These are phyloP conservation scores for Cybosia mesomella DNA, from an alignment of 2,888 invertebrate species.

Conservation along the genomic window DNA sequence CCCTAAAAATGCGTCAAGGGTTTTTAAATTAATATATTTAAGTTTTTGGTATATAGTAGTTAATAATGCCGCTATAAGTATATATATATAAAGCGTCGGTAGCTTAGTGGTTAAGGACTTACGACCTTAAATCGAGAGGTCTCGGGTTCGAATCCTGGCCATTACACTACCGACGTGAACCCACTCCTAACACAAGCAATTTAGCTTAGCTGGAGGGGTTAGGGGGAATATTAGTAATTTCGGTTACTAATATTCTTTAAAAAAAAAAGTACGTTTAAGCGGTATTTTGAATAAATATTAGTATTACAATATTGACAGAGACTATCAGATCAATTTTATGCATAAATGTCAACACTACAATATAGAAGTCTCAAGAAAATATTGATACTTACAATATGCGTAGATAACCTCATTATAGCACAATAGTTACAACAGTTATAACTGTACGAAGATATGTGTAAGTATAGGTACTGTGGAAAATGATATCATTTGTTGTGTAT, in stretches of 20 bases:
- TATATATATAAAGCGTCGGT: too few species aligned
- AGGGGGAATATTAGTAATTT: too few species aligned
- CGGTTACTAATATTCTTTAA: too few species aligned
- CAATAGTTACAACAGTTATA: constrained; percentile 26
- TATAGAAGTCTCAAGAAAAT: constrained; percentile 27
- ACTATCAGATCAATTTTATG: constrained; percentile 15
- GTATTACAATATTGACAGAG: constrained; percentile 2
- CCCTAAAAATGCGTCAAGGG: too few species aligned
- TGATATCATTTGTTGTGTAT: constrained; percentile 32
- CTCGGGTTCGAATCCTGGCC: too few species aligned
- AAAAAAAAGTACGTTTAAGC: background rate
- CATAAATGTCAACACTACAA: background rate
- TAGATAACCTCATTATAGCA: constrained; percentile 37
- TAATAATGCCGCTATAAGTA: background rate
- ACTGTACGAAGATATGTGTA: constrained; percentile 27
- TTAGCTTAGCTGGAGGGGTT: too few species aligned
- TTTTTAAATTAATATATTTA: too few species aligned
- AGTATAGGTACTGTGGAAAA: constrained; percentile 28
- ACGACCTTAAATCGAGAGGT: too few species aligned
- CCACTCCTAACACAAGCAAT: too few species aligned
- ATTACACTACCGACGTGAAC: too few species aligned
- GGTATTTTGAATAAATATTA: background rate
- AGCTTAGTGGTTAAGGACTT: too few species aligned
- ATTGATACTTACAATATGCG: constrained; percentile 28
- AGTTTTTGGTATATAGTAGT: too few species aligned